These are phyloP conservation scores for Romanogobio albipinnatus DNA, from an alignment of 2,113 vertebrate species.

Conservation along the genomic window DNA sequence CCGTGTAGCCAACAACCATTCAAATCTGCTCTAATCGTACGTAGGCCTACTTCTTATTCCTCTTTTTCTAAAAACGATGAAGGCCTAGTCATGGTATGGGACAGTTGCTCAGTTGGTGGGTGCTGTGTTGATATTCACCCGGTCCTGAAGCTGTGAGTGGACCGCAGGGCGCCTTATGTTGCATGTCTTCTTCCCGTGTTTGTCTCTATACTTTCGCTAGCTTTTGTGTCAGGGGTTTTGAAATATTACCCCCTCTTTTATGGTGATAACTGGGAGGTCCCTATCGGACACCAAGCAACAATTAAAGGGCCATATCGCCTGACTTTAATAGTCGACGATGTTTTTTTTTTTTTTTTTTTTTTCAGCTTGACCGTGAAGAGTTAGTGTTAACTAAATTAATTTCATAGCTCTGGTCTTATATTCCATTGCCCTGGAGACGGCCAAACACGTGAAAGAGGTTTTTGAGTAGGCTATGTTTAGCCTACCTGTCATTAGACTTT, in stretches of 20 bases:
- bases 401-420: conserved; percentile 86
- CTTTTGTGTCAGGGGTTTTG: conserved; percentile 79
- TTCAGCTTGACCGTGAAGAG: conserved; percentile 78
- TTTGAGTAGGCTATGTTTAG: neutral
- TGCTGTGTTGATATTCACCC: neutral
- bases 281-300: conserved; percentile 82
- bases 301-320: conserved; percentile 87
- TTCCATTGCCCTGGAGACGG: conserved; percentile 83
- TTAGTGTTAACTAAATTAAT: conserved; percentile 83
- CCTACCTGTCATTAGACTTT: neutral
- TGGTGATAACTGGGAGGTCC: conserved; percentile 80
- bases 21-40: neutral
- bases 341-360: conserved; percentile 65
- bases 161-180: conserved; percentile 61
- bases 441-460: conserved; percentile 68
- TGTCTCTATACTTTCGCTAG: conserved; percentile 83
- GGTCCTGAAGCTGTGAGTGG: conserved; percentile 42
- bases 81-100: neutral
- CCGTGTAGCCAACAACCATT: neutral
- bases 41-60: neutral
- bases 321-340: conserved; percentile 74
- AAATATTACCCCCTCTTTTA: conserved; percentile 83
- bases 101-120: neutral
- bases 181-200: conserved; percentile 83
- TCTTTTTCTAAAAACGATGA: neutral